These are phyloP conservation scores for Rambutsinella grinnellia DNA, from an alignment of 2,888 invertebrate species.

Conservation along the genomic window DNA sequence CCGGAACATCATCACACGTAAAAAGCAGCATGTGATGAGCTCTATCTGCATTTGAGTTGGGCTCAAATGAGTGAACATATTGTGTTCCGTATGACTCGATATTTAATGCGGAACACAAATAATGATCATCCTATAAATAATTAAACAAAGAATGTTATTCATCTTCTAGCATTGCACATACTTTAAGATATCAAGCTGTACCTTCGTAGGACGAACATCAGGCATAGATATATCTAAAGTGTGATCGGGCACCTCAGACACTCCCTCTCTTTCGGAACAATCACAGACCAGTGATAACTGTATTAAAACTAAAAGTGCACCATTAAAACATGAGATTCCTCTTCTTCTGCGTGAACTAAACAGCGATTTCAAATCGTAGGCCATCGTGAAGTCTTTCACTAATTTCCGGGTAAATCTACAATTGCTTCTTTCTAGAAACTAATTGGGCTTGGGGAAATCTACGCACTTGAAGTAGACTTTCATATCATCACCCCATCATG, in stretches of 20 bases:
- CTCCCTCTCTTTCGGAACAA: slow-evolving; percentile 36
- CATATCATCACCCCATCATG: too few relatives aligned
- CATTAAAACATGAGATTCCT: slow-evolving; percentile 9
- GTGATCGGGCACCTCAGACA: slow-evolving; percentile 12
- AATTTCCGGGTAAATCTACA: too few relatives aligned
- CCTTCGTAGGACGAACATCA: slow-evolving; percentile 62
- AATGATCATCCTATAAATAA: slow-evolving; percentile 69
- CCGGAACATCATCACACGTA: slow-evolving; percentile 71
- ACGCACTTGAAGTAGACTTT: too few relatives aligned
- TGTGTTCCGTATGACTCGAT: slow-evolving; percentile 67
- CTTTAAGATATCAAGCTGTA: slow-evolving; percentile 26
- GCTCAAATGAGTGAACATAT: slow-evolving; percentile 68
- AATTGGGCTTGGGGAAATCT: too few relatives aligned
- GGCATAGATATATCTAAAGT: slow-evolving; percentile 63
- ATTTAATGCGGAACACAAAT: slow-evolving; percentile 69
- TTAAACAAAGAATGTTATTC: slow-evolving; percentile 3
- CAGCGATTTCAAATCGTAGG: too few relatives aligned
- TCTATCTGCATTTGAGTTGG: slow-evolving; percentile 72
- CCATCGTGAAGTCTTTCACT: too few relatives aligned
- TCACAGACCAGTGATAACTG: slow-evolving; percentile 39
- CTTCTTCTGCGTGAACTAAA: too few relatives aligned
- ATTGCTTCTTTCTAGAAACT: too few relatives aligned
- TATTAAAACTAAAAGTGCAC: slow-evolving; percentile 31
- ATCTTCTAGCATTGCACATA: neutral
- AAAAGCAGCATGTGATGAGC: slow-evolving; percentile 75